These are phyloP conservation scores for Apteryx mantelli DNA, from an alignment of 2,113 vertebrate species.

Conservation along the genomic window DNA sequence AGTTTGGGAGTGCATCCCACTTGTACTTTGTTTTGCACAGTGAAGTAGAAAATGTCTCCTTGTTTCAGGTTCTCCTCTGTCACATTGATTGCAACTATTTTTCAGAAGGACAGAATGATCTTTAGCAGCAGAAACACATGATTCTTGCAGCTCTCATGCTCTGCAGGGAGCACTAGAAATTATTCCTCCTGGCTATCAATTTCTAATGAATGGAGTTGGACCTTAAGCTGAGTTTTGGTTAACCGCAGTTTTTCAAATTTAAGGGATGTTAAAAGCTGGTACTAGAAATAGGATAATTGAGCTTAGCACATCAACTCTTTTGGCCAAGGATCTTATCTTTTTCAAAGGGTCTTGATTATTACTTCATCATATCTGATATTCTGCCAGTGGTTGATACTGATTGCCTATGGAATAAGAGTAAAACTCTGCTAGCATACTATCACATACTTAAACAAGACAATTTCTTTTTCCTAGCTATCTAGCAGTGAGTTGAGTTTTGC, in stretches of 20 bases:
- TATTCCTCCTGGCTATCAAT: neutral
- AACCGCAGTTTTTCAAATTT: neutral
- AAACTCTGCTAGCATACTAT: too few species aligned
- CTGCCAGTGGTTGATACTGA: neutral
- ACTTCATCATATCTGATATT: neutral
- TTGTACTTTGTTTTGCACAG: neutral
- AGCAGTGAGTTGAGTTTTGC: neutral
- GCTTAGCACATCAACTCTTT: neutral
- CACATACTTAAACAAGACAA: neutral
- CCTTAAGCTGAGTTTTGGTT: neutral
- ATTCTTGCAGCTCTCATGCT: neutral
- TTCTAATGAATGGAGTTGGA: neutral
- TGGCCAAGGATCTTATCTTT: neutral
- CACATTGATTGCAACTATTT: neutral
- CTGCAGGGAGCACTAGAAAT: neutral
- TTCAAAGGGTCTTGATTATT: neutral
- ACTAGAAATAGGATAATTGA: neutral
- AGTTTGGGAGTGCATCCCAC: neutral
- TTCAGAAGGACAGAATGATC: neutral
- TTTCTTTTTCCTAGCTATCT: neutral
- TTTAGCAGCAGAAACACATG: neutral
- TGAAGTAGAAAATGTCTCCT: conserved; percentile 55
- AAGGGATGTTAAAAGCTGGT: neutral
- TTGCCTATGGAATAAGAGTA: neutral
- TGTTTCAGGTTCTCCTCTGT: conserved; percentile 25